Percentiles rank a stretch among this genome's conserved stretches.
Evolutionary conservation across 2,888 invertebrate species (phyloP).

Genomic region (Acanthosoma haemorrhoidale): DNA sequence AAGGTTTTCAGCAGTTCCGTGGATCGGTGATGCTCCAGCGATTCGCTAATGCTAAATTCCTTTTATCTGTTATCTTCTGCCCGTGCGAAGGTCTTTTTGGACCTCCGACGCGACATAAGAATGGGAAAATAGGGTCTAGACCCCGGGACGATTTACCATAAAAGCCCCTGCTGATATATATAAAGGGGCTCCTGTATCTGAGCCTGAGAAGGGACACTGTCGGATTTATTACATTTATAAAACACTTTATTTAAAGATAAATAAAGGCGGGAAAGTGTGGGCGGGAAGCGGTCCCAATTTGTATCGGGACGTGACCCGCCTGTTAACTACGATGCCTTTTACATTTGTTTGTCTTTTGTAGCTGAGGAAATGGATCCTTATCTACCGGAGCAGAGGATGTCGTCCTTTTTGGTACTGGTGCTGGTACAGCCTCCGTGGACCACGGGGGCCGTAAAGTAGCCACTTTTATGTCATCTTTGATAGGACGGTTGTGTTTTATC

Average conservation of each 20-base stretch:
- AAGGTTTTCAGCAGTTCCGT: too few relatives aligned
- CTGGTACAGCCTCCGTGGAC: slow-evolving; percentile 1
- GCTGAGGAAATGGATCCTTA: slow-evolving; percentile 8
- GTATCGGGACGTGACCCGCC: slow-evolving; percentile 20
- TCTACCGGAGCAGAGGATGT: background rate
- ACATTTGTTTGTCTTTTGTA: slow-evolving; percentile 11
- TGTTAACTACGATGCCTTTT: slow-evolving; percentile 12
- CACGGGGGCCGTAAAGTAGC: slow-evolving; percentile 13
- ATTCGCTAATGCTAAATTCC: background rate
- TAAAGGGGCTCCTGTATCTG: slow-evolving; percentile 17
- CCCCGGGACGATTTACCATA: background rate
- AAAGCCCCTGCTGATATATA: slow-evolving; percentile 10
- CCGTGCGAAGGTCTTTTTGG: background rate
- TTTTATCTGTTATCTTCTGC: slow-evolving; percentile 2
- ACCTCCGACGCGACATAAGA: background rate
- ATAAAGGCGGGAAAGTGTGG: background rate
- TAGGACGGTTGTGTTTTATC: background rate
- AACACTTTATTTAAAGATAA: slow-evolving; percentile 24
- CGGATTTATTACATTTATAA: slow-evolving; percentile 24
- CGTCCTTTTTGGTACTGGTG: background rate
- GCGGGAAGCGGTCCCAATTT: slow-evolving; percentile 19
- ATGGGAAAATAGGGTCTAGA: background rate
- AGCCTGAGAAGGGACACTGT: background rate
- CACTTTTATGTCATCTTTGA: slow-evolving; percentile 4
- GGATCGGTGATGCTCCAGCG: too few relatives aligned